Evolutionary conservation across 2,797 vertebrate genomes (phyloP), one percentile per base, ranked within the genome.

Genomic region (Aldrovandia affinis): DNA sequence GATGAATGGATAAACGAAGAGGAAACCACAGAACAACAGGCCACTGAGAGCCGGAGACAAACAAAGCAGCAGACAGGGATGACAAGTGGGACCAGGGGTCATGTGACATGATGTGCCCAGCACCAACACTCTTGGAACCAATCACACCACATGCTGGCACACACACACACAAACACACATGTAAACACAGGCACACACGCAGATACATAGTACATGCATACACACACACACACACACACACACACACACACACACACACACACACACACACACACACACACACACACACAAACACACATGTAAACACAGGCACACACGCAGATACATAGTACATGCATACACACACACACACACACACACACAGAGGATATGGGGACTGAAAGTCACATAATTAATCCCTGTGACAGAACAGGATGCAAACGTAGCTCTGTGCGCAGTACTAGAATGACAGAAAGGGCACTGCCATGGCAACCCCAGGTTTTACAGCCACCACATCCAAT

Each of bases 331-430:
- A 86, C 63, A 14, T 30, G 36, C 65, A 70, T 30, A 39, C 30
- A 39, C 33, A 80, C 65, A 47, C 59, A 30, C 36, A 50, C 70
- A 47, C 73, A 78, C 52, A 83, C 28, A 75, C 65, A 63, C 30
- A 70, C 30, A 30, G 6, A 83, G 36, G n/a, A 52, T 18, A 33
- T n/a, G 54, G 44, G 9, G 36, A 22, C 20, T 36, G 2, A 81
- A 42, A 54, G 39, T 61, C 25, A 77, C 68, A 86, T 88, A 82
- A 83, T 87, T 42, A 39, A 68, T 33, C 28, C 65, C 15, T 68
- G 15, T 42, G 36, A 42, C 20, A 75, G 42, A 7, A 10, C 20
- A 42, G 70, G 18, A 75, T 25, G 22, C 30, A 70, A 70, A 39
- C 15, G n/a, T 68, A 39, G 68, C 33, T 70, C 36, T 39, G 39